Conservation (phyloP, 2,797 vertebrate genomes). For the Phrynocephalus vlangalii region DNA sequence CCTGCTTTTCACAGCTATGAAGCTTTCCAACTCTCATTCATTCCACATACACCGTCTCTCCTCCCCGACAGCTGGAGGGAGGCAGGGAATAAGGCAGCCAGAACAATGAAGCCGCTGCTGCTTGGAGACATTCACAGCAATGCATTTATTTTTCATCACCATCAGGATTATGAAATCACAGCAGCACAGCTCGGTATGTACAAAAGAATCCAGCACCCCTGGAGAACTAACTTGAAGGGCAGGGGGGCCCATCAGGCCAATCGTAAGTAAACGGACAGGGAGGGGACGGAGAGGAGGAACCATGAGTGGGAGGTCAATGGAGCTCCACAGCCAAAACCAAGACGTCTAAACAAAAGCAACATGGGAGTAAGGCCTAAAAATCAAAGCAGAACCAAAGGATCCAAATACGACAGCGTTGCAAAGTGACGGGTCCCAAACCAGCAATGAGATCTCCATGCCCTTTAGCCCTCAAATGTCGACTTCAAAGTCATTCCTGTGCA, state of each 20-base stretch:
- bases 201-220: slow-evolving; percentile 62
- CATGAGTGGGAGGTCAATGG: not conserved
- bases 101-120: not conserved
- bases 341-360: not conserved
- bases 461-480: not conserved
- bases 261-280: not conserved
- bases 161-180: slow-evolving; percentile 67
- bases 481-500: not conserved
- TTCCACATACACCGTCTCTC: rapidly evolving
- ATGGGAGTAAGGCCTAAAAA: not conserved
- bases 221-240: slow-evolving; percentile 51
- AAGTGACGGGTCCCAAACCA: not conserved
- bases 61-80: not conserved
- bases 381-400: not conserved
- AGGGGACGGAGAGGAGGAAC: rapidly evolving
- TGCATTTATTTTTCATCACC: slow-evolving; percentile 69
- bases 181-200: slow-evolving; percentile 67
- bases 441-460: not conserved
- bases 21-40: not conserved
- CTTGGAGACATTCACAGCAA: slow-evolving; percentile 59
- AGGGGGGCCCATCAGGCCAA: slow-evolving; percentile 23
- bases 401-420: not conserved
- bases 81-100: not conserved
- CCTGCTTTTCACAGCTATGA: not conserved
- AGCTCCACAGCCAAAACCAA: not conserved